Percentiles rank a stretch among this genome's conserved stretches.
These are phyloP conservation scores for Elysia crispata DNA, from an alignment of 2,888 invertebrate species.

Conservation along the genomic window DNA sequence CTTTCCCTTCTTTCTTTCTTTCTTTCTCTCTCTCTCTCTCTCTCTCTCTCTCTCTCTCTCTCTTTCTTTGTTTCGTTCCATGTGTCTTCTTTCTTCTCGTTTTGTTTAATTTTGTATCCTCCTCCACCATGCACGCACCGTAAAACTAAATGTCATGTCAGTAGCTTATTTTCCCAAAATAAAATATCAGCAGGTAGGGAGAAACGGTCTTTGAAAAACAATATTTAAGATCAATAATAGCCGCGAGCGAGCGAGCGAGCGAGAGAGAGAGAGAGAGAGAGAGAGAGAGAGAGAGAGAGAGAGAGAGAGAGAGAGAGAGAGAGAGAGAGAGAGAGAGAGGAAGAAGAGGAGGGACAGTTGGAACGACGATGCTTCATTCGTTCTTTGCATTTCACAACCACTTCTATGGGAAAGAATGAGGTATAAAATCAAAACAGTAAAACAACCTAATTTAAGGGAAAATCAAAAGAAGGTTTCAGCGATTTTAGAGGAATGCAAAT, in stretches of 20 bases:
- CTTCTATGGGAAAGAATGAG: no score
- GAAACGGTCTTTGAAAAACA: not conserved
- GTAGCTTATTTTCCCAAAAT: no score
- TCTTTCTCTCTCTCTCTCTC: slow-evolving; percentile 30
- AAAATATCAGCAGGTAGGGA: no score
- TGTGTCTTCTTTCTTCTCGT: no score
- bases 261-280: slow-evolving; percentile 14
- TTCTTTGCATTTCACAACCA: no score
- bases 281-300: slow-evolving; percentile 19
- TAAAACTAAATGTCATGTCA: no score
- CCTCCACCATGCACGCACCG: no score
- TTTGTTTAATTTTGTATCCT: no score
- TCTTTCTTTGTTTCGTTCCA: not conserved
- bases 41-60: slow-evolving; percentile 44
- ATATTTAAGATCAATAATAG: not conserved
- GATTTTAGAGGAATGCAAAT: no score
- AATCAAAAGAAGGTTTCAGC: no score
- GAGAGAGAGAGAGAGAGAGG: slow-evolving; percentile 13
- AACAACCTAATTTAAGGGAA: not conserved
- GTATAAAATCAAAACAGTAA: not conserved
- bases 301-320: slow-evolving; percentile 38
- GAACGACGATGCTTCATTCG: no score
- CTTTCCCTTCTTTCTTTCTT: not conserved
- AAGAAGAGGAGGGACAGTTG: not conserved
- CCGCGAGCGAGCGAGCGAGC: not conserved